A percentile compares a stretch with the other conserved stretches of the same genome.
phyloP scores from a whole-genome alignment of 2,888 invertebrate species.

The Pinctada fucata region DNA sequence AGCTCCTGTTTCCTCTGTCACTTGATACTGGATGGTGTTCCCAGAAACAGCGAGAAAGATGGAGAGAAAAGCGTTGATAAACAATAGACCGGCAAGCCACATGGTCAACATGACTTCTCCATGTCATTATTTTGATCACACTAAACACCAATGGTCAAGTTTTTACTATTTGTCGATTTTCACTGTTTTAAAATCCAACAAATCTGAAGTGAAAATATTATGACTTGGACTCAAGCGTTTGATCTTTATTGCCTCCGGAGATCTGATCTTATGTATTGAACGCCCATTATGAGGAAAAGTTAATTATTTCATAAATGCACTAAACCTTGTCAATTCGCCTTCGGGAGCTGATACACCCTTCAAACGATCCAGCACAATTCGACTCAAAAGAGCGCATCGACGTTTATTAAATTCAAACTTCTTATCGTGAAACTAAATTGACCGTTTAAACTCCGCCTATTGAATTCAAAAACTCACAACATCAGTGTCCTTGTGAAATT shows the following conservation, averaged over 20 bases:
- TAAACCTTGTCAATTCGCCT: not conserved
- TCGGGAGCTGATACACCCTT: not conserved
- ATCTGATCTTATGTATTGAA: no score
- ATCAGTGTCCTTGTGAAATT: not conserved
- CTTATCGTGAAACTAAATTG: not conserved
- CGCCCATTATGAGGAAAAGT: no score
- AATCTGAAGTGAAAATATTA: no score
- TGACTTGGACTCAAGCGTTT: no score
- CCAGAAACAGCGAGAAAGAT: not conserved
- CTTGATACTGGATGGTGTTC: conserved; percentile 1
- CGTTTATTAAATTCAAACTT: not conserved
- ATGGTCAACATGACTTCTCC: not conserved
- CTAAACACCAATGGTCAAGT: not conserved
- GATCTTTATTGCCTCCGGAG: no score
- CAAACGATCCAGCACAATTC: not conserved
- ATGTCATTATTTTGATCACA: not conserved
- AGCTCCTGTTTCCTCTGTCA: conserved; percentile 35
- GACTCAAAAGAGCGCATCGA: not conserved
- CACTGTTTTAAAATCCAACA: no score
- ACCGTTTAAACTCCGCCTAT: conserved; percentile 1
- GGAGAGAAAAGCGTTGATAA: not conserved
- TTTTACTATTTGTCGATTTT: no score
- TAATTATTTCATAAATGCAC: no score
- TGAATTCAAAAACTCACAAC: not conserved
- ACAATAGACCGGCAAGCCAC: not conserved